phyloP scores from a whole-genome alignment of 2,797 vertebrate genomes.

The Rhinella marina region DNA sequence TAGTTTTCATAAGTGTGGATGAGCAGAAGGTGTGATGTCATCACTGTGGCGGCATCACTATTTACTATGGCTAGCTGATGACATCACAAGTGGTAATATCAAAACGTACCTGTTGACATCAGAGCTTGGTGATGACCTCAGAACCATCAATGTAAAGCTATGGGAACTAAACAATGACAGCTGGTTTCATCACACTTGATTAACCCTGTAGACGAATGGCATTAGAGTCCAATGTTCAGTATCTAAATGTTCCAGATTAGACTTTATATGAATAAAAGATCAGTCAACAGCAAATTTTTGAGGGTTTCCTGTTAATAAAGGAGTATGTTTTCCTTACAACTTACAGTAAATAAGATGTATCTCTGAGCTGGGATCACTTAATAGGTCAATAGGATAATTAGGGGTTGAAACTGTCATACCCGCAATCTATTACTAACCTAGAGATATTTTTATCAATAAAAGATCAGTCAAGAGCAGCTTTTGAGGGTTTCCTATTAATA shows the following conservation, averaged over 20 bases:
- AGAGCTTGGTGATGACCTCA: background rate
- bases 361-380: too few species aligned
- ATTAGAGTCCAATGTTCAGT: background rate
- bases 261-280: background rate
- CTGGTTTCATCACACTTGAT: background rate
- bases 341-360: background rate
- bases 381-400: too few species aligned
- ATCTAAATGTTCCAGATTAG: too few species aligned
- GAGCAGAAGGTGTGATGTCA: background rate
- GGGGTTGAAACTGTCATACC: too few species aligned
- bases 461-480: constrained; percentile 4
- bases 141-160: background rate
- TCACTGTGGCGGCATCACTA: background rate
- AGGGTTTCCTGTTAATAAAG: background rate
- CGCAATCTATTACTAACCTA: background rate
- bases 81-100: background rate
- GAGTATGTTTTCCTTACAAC: background rate
- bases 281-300: background rate
- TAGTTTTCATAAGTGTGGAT: background rate
- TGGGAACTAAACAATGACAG: background rate
- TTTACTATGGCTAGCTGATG: background rate
- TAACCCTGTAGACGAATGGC: background rate
- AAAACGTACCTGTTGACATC: background rate
- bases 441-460: background rate
- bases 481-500: background rate